These are phyloP conservation scores for Hexactinellida sp. DNA, from an alignment of 37 sponge, comb jelly and placozoan genomes.

Conservation along the genomic window DNA sequence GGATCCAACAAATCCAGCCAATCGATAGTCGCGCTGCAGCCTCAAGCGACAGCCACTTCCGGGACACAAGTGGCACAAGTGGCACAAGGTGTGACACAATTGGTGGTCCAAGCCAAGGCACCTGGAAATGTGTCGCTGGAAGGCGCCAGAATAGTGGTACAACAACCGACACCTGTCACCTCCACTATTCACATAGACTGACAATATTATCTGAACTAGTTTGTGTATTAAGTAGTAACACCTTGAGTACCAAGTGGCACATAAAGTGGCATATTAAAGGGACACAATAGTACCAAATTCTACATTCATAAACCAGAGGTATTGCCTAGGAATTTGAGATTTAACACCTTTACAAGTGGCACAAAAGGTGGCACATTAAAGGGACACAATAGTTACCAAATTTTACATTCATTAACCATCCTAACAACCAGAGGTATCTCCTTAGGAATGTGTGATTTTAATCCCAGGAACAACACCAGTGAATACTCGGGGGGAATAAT, in stretches of 20 bases:
- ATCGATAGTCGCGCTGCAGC: background rate
- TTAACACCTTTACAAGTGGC: background rate
- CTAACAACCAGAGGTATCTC: background rate
- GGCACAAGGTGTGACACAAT: background rate
- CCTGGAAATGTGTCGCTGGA: background rate
- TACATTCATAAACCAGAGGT: too few species aligned
- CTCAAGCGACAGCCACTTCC: background rate
- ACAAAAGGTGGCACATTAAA: background rate
- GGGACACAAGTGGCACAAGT: too few species aligned
- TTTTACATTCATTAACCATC: background rate
- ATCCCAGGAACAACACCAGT: background rate
- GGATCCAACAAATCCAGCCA: background rate
- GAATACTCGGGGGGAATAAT: background rate
- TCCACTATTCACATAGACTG: constrained; percentile 2
- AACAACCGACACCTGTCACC: background rate
- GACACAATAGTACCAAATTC: too few species aligned
- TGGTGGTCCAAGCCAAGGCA: background rate
- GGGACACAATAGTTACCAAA: background rate
- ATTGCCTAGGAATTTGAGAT: background rate
- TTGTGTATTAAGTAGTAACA: background rate
- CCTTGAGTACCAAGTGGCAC: too few species aligned
- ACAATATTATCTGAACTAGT: background rate
- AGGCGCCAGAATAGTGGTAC: background rate
- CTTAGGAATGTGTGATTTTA: background rate
- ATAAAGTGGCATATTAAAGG: too few species aligned